Evolutionary conservation across 2,113 vertebrate genomes (phyloP), one percentile per base, ranked within the genome.

Genomic region (Ovibos moschatus): DNA sequence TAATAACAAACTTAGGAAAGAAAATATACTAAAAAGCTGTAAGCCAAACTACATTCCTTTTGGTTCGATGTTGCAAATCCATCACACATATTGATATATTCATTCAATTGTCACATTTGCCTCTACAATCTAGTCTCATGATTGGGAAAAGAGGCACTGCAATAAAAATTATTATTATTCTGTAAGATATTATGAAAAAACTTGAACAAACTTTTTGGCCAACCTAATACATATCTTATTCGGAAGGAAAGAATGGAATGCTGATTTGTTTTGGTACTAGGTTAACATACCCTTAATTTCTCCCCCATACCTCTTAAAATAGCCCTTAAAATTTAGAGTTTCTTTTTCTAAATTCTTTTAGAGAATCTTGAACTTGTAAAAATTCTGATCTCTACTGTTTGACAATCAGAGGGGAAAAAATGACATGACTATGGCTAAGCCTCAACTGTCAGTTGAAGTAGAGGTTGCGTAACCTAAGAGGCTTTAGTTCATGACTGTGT

Each of bases 351-450:
- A 91, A 57, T 78, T 57, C 19, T 94, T 89, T 83, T 89, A 92
- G 30, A 95, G 85, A 94, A 82, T 86, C 62, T 94, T 86, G 84
- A 62, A 87, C 43, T 96, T 93, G 76, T 83, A 55, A 90, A 74
- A 85, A 64, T 74, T 92, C 89, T 95, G 93, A 96, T 36, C 62
- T 95, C 85, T 89, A 85, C 90, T 91, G 82, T 94, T 94, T 96
- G 74, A 96, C 83, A 96, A n/a, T 91, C 87, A 85, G 43, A 55
- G n/a, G 33, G 28, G 25, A n/a, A 64, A 83, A 83, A 86, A 89
- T 87, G 87, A 95, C 33, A 19, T 79, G 91, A 96, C 15, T 76
- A 40, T 90, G 78, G 86, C 82, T 96, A 88, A 84, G 43, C 36
- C 60, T 45, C 83, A 94, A 60, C 43, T 51, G 57, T 95, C 74